Conservation (phyloP, 2,797 vertebrate species). For the Podargus strigoides region DNA sequence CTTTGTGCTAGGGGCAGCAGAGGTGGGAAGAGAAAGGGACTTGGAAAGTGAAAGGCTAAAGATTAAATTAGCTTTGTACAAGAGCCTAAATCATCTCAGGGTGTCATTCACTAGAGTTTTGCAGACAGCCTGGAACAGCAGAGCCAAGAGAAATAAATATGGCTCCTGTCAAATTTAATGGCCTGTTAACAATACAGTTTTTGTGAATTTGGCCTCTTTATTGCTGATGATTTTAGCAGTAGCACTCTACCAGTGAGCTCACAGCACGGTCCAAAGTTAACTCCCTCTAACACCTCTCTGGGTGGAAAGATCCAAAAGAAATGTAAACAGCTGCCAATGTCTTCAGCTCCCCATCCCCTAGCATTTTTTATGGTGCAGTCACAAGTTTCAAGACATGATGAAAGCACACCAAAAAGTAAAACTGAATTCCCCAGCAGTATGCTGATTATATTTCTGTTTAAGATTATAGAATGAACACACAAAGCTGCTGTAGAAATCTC, state of each 20-base stretch:
- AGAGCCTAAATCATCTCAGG: background rate
- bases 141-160: background rate
- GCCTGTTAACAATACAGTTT: background rate
- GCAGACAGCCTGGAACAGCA: background rate
- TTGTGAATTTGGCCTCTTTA: background rate
- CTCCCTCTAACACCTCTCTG: background rate
- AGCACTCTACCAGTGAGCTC: background rate
- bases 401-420: background rate
- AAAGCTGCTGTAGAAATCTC: background rate
- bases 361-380: background rate
- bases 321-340: background rate
- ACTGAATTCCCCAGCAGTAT: background rate
- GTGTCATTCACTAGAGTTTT: background rate
- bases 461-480: background rate
- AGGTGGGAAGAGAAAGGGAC: background rate
- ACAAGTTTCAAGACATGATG: background rate
- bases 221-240: slow-evolving; percentile 5
- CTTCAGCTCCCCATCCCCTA: background rate
- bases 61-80: background rate
- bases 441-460: background rate
- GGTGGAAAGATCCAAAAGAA: background rate
- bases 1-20: background rate
- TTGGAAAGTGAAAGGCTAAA: background rate
- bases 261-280: background rate
- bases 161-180: background rate